A percentile compares a stretch with the other conserved stretches of the same genome.
Conservation (phyloP, 92 coral and sea anemone genomes). For the Porites lobata region DNA sequence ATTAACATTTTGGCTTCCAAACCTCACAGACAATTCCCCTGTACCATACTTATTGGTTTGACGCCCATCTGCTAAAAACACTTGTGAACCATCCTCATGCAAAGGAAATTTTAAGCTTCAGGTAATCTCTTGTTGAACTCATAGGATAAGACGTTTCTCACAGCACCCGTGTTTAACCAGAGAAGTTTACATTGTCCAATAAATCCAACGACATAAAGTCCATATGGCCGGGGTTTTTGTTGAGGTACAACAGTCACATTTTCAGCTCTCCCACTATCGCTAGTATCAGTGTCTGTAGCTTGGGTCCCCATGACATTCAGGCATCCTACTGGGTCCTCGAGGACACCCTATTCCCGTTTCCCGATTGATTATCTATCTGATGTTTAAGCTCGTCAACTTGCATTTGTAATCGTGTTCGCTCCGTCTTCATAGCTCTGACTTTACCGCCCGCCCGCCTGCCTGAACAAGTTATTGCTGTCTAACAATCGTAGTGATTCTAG, state of each 20-base stretch:
- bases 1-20: slow-evolving; percentile 51
- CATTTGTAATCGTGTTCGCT: neutral
- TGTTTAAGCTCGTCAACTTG: neutral
- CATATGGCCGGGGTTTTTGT: slow-evolving; percentile 3
- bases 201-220: slow-evolving; percentile 20
- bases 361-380: neutral
- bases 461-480: slow-evolving; percentile 32
- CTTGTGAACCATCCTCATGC: slow-evolving; percentile 28
- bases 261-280: neutral
- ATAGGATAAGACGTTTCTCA: slow-evolving; percentile 28
- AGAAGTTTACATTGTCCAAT: slow-evolving; percentile 23
- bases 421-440: slow-evolving; percentile 13
- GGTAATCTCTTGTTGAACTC: slow-evolving; percentile 35
- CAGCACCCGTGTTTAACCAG: slow-evolving; percentile 56
- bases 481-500: slow-evolving; percentile 28
- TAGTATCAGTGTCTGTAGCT: neutral
- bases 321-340: too few relatives aligned
- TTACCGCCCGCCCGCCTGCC: neutral
- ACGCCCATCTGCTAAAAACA: slow-evolving; percentile 5
- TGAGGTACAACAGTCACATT: neutral
- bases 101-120: slow-evolving; percentile 32
- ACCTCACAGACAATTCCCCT: slow-evolving; percentile 18
- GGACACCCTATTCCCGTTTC: too few relatives aligned
- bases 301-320: too few relatives aligned
- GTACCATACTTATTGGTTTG: neutral